These are phyloP conservation scores for Phyllotreta cruciferae DNA, from an alignment of 2,888 invertebrate genomes.

Conservation along the genomic window DNA sequence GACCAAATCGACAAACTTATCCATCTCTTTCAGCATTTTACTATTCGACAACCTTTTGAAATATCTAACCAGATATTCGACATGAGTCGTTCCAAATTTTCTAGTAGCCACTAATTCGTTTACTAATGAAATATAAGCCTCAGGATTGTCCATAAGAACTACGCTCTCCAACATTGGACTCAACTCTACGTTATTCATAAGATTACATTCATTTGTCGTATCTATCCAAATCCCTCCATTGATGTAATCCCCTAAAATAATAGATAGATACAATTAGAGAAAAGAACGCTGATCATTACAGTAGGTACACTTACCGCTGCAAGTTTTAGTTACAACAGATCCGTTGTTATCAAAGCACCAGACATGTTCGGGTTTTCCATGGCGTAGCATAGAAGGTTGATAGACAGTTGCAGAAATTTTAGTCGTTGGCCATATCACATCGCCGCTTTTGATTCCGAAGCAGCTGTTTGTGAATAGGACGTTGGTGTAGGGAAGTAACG, in stretches of 20 bases:
- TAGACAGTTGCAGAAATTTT: conserved; percentile 16
- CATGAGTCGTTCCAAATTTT: conserved; percentile 2
- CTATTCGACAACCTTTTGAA: neutral
- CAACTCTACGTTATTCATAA: conserved; percentile 18
- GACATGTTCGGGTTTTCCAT: conserved; percentile 35
- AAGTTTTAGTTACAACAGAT: conserved; percentile 64
- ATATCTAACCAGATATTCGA: conserved; percentile 1
- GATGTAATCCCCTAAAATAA: conserved; percentile 58
- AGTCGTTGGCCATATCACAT: conserved; percentile 43
- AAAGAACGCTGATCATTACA: neutral
- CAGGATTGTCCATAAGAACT: conserved; percentile 14
- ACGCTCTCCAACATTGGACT: conserved; percentile 31
- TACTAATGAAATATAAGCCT: conserved; percentile 7
- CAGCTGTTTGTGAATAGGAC: conserved; percentile 39
- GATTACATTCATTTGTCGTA: conserved; percentile 43
- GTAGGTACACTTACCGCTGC: conserved; percentile 59
- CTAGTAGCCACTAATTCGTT: neutral
- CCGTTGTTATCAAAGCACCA: conserved; percentile 65
- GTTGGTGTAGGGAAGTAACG: conserved; percentile 31
- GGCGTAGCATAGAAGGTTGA: too few species aligned
- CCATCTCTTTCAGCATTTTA: conserved; percentile 11
- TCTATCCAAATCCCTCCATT: conserved; percentile 65
- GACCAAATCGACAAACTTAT: conserved; percentile 31
- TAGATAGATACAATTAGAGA: neutral
- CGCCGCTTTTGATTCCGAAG: conserved; percentile 25